Evolutionary conservation across 2,888 invertebrate species (phyloP).

Genomic region (Pollenia amentaria): DNA sequence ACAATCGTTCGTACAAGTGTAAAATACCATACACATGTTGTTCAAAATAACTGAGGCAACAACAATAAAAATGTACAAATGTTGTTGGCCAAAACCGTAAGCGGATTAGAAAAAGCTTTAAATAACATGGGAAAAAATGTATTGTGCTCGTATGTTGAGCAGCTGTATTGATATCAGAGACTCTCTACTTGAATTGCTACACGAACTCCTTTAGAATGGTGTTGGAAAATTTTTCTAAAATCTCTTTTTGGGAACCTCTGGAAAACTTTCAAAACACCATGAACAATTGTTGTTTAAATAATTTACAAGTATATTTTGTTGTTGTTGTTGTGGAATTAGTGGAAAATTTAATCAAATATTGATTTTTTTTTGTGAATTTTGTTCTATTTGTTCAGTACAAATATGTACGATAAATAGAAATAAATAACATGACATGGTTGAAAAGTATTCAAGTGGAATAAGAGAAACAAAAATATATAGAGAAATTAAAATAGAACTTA

Average conservation of each 20-base stretch:
- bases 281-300: constrained; percentile 59
- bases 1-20: background rate
- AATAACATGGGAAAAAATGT: constrained; percentile 28
- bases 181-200: no score
- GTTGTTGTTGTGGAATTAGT: constrained; percentile 43
- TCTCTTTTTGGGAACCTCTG: no score
- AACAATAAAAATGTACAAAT: constrained; percentile 35
- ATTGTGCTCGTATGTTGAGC: constrained; percentile 42
- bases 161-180: background rate
- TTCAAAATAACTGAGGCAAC: background rate
- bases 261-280: constrained; percentile 11
- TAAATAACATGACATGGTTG: constrained; percentile 40
- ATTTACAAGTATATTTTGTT: constrained; percentile 39
- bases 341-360: constrained; percentile 60
- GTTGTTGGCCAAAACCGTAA: constrained; percentile 67
- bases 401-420: constrained; percentile 43
- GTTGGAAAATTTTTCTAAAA: no score
- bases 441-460: constrained; percentile 49
- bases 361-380: constrained; percentile 19
- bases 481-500: constrained; percentile 13
- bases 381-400: background rate
- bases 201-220: no score
- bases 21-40: constrained; percentile 7
- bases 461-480: constrained; percentile 13
- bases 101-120: constrained; percentile 67